Evolutionary conservation across 1,140 invertebrate species (phyloP).

Genomic region (Goniozus legneri): DNA sequence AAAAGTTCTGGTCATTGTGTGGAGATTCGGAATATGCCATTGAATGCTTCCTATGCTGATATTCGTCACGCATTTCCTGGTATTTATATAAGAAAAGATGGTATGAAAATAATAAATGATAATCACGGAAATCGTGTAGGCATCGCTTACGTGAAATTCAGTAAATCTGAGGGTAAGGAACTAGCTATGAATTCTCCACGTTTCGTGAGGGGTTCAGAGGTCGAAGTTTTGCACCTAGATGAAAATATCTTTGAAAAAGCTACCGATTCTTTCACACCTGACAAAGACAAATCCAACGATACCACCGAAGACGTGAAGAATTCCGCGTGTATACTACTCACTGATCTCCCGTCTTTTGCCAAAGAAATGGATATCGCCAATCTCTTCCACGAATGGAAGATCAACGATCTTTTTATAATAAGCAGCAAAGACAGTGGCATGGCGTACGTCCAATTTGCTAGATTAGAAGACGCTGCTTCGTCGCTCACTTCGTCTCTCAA

Average conservation of each 20-base stretch:
- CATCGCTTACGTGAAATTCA: slow-evolving; percentile 76
- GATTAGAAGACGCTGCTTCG: slow-evolving; percentile 63
- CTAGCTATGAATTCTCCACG: slow-evolving; percentile 60
- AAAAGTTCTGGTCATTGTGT: slow-evolving; percentile 55
- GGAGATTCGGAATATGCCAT: slow-evolving; percentile 66
- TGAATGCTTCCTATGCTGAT: slow-evolving; percentile 70
- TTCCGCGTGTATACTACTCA: slow-evolving; percentile 62
- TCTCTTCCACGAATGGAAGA: slow-evolving; percentile 68
- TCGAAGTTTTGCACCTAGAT: slow-evolving; percentile 61
- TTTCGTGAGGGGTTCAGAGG: slow-evolving; percentile 56
- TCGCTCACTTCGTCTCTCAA: slow-evolving; percentile 57
- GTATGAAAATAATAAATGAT: slow-evolving; percentile 82
- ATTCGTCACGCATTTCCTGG: slow-evolving; percentile 77
- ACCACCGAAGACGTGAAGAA: slow-evolving; percentile 23
- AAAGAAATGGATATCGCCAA: slow-evolving; percentile 76
- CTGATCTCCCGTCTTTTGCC: slow-evolving; percentile 70
- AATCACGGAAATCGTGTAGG: slow-evolving; percentile 74
- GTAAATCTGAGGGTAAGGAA: slow-evolving; percentile 63
- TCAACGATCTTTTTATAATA: slow-evolving; percentile 66
- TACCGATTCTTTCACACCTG: slow-evolving; percentile 59
- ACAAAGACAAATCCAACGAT: slow-evolving; percentile 42
- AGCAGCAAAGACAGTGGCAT: slow-evolving; percentile 58
- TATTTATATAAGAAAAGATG: slow-evolving; percentile 74
- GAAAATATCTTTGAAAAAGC: slow-evolving; percentile 66
- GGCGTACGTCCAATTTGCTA: slow-evolving; percentile 73